Evolutionary conservation across 2,797 vertebrate species (phyloP).

Genomic region (Leptoclinus maculatus): DNA sequence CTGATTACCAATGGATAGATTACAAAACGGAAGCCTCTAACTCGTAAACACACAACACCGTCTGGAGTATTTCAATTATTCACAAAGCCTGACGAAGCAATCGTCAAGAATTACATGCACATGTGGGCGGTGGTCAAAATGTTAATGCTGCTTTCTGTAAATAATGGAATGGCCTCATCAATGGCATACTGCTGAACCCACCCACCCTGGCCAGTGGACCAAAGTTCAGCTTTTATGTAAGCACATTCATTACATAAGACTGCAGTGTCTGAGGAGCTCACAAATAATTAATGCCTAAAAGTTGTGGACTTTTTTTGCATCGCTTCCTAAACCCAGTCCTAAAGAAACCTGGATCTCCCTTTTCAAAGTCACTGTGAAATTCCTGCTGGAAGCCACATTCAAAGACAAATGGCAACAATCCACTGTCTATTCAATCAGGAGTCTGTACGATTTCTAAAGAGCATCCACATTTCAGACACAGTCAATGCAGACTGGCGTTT

Average conservation of each 20-base stretch:
- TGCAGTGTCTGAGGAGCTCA: constrained; percentile 84
- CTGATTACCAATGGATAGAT: constrained; percentile 15
- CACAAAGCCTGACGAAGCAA: constrained; percentile 45
- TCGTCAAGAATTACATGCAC: constrained; percentile 55
- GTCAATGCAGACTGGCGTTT: not conserved
- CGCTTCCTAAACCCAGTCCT: constrained; percentile 58
- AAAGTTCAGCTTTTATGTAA: constrained; percentile 89
- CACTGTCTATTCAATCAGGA: constrained; percentile 1
- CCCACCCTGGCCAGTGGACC: constrained; percentile 78
- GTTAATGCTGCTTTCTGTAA: constrained; percentile 66
- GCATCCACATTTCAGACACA: not conserved
- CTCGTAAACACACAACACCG: constrained; percentile 14
- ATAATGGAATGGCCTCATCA: constrained; percentile 70
- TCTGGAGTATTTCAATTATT: constrained; percentile 61
- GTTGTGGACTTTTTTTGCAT: constrained; percentile 73
- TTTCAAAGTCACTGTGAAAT: constrained; percentile 29
- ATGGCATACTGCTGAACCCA: constrained; percentile 77
- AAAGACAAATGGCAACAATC: constrained; percentile 14
- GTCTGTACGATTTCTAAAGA: not conserved
- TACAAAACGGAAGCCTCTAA: constrained; percentile 36
- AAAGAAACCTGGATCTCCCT: constrained; percentile 40
- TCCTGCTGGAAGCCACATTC: constrained; percentile 34
- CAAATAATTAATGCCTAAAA: constrained; percentile 86
- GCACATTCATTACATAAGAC: constrained; percentile 86
- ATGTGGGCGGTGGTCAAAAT: constrained; percentile 42